Base-by-base conservation (phyloP, 2,888 invertebrate genomes). In the Polydrusus cervinus region DNA sequence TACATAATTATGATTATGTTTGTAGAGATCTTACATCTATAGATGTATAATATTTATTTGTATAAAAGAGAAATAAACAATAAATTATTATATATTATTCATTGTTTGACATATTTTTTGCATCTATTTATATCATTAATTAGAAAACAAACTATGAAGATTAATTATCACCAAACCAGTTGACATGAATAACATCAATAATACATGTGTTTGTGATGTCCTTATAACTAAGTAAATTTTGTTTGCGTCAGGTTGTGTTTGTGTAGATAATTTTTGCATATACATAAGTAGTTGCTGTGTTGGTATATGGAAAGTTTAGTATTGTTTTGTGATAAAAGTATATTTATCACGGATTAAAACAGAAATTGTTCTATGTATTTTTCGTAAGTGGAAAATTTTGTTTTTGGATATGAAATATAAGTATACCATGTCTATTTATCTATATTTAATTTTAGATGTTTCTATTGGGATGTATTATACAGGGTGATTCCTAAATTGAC, bases 91-190 rank as follows among this genome's bases (percentile, higher is more conserved):
- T n/a, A 43, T 43, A 13, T 34, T 34, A 30, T 34, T 16, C n/a
- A 47, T 16, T 47, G 47, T 16, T 47, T 47, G 16, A 47, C 47
- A 16, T 8, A 47, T 16, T 3, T 8, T 16, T 8, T 16, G 16
- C 16, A 47, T 47, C 47, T 47, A 47, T 47, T 47, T 47, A 47
- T 47, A 47, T 16, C 9, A 3, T 51, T 20, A 51, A 51, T 51
- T 51, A 51, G 51, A 11, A 51, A 49, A 20, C 18, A 49, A 9
- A 13, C 49, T 51, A 11, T 18, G 11, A 20, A 18, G 20, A 51
- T 51, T n/a, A 51, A 20, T 20, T 51, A 51, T 18, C 20, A 51
- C 5, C 20, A 51, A 49, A 20, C 9, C 20, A 20, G 20, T 20
- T 11, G 20, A 18, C 51, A n/a, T n/a, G 47, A 47, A 47, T 14